Conservation (phyloP, 2,113 vertebrate species). For the Phoenicopterus ruber region DNA sequence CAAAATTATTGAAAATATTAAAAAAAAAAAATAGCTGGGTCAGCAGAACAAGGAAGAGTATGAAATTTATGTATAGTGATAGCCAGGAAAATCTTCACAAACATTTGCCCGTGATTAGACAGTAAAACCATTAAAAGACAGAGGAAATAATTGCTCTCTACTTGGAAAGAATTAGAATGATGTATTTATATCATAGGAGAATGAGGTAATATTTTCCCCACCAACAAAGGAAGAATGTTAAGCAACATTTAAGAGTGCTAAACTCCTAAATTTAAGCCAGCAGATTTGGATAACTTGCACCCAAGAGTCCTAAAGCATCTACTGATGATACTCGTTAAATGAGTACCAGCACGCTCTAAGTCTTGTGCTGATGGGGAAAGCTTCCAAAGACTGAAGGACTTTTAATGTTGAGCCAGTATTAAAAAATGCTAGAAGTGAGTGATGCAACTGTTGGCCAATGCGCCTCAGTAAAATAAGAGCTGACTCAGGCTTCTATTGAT, state of each 20-base stretch:
- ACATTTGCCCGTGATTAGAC: background rate
- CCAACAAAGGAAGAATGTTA: background rate
- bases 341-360: background rate
- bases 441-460: background rate
- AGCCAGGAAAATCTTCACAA: background rate
- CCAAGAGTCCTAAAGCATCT: background rate
- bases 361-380: background rate
- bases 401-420: background rate
- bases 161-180: background rate
- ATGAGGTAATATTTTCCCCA: conserved; percentile 9
- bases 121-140: background rate
- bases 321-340: background rate
- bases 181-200: background rate
- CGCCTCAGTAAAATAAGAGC: background rate
- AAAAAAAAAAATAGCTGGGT: background rate
- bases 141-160: background rate
- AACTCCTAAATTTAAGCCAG: background rate
- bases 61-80: background rate
- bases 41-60: background rate
- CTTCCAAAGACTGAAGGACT: background rate
- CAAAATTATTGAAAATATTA: background rate
- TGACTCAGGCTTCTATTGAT: background rate
- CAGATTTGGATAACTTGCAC: background rate
- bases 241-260: background rate
- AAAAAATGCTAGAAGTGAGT: background rate